A percentile compares a stretch with the other conserved stretches of the same genome.
Evolutionary conservation across 2,113 vertebrate species (phyloP).

Genomic region (Cryptotis parvus): DNA sequence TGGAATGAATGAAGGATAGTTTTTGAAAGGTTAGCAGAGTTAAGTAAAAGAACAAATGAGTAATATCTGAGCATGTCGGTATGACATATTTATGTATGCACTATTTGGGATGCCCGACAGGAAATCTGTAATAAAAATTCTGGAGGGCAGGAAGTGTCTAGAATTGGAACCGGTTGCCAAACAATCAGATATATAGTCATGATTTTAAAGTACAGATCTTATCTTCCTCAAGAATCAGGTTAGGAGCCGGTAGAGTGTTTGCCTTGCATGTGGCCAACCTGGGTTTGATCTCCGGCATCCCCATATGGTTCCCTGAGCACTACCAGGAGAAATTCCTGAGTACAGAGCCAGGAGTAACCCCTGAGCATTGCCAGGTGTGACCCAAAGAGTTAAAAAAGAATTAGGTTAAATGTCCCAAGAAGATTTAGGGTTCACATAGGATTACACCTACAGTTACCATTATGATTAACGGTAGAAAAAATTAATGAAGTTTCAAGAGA

Average conservation of each 20-base stretch:
- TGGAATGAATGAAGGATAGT: not conserved
- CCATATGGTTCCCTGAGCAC: too few relatives aligned
- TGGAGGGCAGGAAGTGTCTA: not conserved
- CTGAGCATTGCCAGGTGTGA: too few relatives aligned
- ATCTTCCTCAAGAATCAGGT: not conserved
- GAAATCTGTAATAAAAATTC: not conserved
- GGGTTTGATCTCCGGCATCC: too few relatives aligned
- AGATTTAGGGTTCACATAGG: too few relatives aligned
- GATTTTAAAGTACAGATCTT: not conserved
- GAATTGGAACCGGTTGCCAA: not conserved
- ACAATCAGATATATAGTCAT: not conserved
- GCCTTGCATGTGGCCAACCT: too few relatives aligned
- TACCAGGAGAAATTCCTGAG: too few relatives aligned
- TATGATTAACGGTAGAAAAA: too few relatives aligned
- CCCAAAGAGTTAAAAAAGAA: too few relatives aligned
- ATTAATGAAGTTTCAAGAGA: not conserved
- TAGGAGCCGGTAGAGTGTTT: too few relatives aligned
- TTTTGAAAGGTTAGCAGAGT: not conserved
- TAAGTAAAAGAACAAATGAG: not conserved
- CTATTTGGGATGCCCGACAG: not conserved
- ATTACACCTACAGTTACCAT: too few relatives aligned
- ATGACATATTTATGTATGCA: not conserved
- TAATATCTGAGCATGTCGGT: not conserved
- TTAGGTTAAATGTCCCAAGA: not conserved
- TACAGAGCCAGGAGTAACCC: too few relatives aligned